These are phyloP conservation scores for Patella ulyssiponensis DNA, from an alignment of 2,888 invertebrate genomes.

Conservation along the genomic window DNA sequence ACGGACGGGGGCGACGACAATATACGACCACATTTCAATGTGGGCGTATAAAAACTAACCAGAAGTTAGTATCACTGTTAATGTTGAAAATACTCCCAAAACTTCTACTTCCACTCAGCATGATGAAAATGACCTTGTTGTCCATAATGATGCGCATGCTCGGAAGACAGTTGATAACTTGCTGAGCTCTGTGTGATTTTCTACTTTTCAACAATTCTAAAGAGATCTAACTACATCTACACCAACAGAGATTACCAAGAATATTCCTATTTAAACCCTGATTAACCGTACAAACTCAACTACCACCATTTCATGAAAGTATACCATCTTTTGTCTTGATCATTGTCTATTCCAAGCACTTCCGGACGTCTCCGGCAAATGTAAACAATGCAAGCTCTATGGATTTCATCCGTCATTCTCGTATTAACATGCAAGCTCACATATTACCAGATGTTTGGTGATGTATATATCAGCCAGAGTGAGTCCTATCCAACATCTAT, in stretches of 20 bases:
- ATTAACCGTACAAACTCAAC: not conserved
- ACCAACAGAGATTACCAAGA: not conserved
- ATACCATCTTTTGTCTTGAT: no score
- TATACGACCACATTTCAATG: no score
- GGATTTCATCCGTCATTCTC: constrained; percentile 12
- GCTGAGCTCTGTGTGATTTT: not conserved
- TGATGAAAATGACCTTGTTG: no score
- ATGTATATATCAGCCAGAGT: constrained; percentile 3
- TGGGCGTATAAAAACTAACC: no score
- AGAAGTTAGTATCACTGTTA: no score
- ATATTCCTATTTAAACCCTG: not conserved
- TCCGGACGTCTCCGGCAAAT: constrained; percentile 8
- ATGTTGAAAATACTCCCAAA: no score
- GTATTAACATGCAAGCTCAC: not conserved
- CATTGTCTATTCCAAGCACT: not conserved
- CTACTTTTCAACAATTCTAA: constrained; percentile 12
- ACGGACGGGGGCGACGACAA: no score
- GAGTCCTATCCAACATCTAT: not conserved
- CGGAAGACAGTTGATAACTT: no score
- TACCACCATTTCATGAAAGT: not conserved
- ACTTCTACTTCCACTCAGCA: no score
- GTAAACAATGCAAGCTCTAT: constrained; percentile 15
- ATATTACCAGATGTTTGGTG: not conserved
- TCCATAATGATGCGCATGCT: not conserved
- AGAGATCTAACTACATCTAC: not conserved